Evolutionary conservation across 2,797 vertebrate species (phyloP).

Genomic region (Acipenser oxyrinchus): DNA sequence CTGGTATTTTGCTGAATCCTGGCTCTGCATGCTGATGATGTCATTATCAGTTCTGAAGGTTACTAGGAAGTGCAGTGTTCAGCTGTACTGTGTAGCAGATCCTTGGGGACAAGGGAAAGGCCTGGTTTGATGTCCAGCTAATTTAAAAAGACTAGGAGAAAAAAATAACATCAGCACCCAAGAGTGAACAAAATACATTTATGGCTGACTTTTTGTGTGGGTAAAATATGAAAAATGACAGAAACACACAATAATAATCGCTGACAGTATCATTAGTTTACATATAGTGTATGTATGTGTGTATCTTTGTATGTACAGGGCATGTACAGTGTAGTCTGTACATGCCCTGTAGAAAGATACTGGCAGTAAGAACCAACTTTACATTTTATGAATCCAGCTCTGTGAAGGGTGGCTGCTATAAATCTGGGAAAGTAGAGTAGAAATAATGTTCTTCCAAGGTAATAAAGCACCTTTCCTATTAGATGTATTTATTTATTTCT

Average conservation of each 20-base stretch:
- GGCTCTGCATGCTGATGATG: constrained; percentile 17
- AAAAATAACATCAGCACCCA: background rate
- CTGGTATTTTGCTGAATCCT: background rate
- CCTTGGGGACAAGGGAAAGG: constrained; percentile 7
- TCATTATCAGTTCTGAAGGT: constrained; percentile 11
- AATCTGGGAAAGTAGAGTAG: background rate
- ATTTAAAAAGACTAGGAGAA: constrained; percentile 6
- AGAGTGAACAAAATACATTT: background rate
- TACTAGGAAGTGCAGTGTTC: background rate
- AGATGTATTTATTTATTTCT: background rate
- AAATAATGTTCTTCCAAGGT: background rate
- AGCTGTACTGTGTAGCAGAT: background rate
- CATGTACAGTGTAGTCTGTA: too few species aligned
- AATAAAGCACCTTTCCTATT: background rate
- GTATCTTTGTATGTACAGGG: background rate
- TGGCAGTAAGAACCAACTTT: too few species aligned
- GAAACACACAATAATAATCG: background rate
- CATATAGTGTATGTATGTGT: background rate
- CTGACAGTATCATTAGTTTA: background rate
- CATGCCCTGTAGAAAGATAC: too few species aligned
- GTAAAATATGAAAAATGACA: background rate
- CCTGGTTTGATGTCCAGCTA: background rate
- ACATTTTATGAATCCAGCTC: too few species aligned
- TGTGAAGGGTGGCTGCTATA: background rate
- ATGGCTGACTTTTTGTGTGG: too few species aligned